These are phyloP conservation scores for Camponotus vicinus DNA, from an alignment of 1,140 invertebrate species.

Conservation along the genomic window DNA sequence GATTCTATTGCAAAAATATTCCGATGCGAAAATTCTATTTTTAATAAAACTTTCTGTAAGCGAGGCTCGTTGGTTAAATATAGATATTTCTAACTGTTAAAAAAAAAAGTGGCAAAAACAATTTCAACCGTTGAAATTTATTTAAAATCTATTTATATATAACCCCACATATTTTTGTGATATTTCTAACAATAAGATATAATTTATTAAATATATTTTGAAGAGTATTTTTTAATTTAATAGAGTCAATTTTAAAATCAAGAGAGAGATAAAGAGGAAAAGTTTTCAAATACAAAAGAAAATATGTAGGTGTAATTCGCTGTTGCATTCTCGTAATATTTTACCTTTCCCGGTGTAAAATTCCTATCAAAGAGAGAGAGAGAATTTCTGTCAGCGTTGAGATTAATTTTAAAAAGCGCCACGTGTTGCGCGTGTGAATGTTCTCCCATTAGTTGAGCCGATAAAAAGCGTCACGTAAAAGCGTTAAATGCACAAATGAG, in stretches of 20 bases:
- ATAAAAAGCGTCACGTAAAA: slow-evolving; percentile 24
- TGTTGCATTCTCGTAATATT: neutral
- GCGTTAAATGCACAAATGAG: slow-evolving; percentile 68
- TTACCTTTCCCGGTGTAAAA: neutral
- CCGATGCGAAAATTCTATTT: neutral
- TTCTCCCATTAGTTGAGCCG: neutral
- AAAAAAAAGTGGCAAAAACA: neutral
- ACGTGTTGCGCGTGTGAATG: slow-evolving; percentile 15
- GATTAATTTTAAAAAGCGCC: slow-evolving; percentile 7
- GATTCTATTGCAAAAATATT: neutral
- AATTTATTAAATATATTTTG: neutral
- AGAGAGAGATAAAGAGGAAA: too few relatives aligned
- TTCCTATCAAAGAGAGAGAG: neutral
- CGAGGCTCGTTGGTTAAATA: neutral
- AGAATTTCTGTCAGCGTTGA: neutral
- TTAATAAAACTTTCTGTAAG: neutral
- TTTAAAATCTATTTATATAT: too few relatives aligned
- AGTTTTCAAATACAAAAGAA: neutral
- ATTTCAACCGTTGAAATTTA: too few relatives aligned
- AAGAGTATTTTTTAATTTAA: neutral
- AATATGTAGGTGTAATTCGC: neutral
- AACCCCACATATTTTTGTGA: too few relatives aligned
- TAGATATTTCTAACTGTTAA: too few relatives aligned
- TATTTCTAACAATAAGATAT: too few relatives aligned
- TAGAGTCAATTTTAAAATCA: neutral